Conservation (phyloP, 1,140 invertebrate genomes). For the Eriocheir sinensis region DNA sequence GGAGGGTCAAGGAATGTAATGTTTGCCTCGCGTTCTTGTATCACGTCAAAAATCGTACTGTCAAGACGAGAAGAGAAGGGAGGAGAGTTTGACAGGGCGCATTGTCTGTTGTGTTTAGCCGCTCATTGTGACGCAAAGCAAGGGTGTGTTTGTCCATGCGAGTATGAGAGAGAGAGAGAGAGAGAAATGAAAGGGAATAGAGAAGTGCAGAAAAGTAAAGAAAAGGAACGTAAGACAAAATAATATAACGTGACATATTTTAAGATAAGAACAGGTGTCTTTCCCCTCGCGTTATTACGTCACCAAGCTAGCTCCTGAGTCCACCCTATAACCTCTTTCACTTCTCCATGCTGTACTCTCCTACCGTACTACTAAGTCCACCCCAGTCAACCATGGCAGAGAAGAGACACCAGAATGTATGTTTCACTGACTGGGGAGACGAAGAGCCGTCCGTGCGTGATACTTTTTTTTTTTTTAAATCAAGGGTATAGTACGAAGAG, state of each 20-base stretch:
- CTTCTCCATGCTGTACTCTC: neutral
- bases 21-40: slow-evolving; percentile 25
- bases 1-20: slow-evolving; percentile 39
- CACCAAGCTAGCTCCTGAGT: neutral
- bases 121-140: no score
- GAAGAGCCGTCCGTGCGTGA: no score
- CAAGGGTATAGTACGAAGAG: neutral
- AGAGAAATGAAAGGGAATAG: no score
- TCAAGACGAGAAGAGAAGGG: neutral
- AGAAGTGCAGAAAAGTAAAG: no score
- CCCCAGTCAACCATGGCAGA: neutral
- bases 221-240: no score
- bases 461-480: no score
- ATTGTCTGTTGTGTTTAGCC: neutral
- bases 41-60: slow-evolving; percentile 32
- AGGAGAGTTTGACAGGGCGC: neutral
- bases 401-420: neutral
- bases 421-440: slow-evolving; percentile 5
- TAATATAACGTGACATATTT: no score
- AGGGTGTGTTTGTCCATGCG: no score
- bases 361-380: neutral
- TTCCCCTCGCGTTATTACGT: neutral
- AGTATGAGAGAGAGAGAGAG: no score
- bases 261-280: no score
- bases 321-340: neutral